phyloP scores from a whole-genome alignment of 2,888 invertebrate genomes.

The Bhutanitis thaidina region DNA sequence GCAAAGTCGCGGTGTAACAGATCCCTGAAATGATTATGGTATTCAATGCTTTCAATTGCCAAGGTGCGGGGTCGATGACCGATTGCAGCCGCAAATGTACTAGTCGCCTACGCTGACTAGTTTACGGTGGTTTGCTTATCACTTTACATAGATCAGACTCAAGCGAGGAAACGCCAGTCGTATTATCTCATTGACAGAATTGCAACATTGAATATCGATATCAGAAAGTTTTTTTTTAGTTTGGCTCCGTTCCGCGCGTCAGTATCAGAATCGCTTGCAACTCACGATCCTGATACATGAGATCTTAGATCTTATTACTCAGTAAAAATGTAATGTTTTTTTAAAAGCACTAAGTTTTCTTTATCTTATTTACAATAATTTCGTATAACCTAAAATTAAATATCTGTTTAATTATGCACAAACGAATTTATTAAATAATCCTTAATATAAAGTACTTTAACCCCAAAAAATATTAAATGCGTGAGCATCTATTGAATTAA shows the following conservation, averaged over 20 bases:
- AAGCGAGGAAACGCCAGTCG: conserved; percentile 43
- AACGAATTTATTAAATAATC: not conserved
- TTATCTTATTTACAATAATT: too few species aligned
- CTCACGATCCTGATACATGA: not conserved
- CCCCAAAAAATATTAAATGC: not conserved
- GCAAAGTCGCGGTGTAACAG: conserved; percentile 3
- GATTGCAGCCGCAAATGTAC: conserved; percentile 21
- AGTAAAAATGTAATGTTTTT: too few species aligned
- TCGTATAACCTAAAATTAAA: too few species aligned
- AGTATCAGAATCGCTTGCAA: conserved; percentile 1
- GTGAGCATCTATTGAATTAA: not conserved
- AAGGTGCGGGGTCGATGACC: conserved; percentile 26
- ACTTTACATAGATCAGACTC: conserved; percentile 41
- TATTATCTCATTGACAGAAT: conserved; percentile 38
- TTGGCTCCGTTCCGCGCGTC: not conserved
- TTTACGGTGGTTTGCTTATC: conserved; percentile 38
- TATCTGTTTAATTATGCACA: not conserved
- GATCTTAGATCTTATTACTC: too few species aligned
- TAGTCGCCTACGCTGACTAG: conserved; percentile 14
- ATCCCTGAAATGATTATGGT: conserved; percentile 15
- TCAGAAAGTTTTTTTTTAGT: conserved; percentile 16
- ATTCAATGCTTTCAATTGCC: conserved; percentile 17
- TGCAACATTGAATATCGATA: conserved; percentile 29
- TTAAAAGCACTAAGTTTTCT: too few species aligned
- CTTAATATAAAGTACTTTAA: not conserved